Percentiles rank a stretch among this genome's conserved stretches.
Conservation (phyloP, 2,888 invertebrate genomes). For the Meloe dianella region DNA sequence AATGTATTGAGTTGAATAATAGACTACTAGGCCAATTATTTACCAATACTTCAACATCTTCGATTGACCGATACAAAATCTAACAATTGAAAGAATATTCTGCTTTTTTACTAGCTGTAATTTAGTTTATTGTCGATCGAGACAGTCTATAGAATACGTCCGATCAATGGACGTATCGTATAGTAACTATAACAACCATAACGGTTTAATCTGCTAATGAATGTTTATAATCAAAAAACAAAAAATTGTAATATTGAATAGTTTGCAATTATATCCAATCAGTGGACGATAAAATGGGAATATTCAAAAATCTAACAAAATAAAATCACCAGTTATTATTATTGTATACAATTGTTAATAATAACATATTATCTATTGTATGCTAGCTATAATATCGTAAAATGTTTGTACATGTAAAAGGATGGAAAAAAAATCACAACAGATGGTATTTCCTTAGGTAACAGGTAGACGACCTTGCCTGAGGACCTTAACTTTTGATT, state of each 20-base stretch:
- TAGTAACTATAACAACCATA: not conserved
- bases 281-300: not conserved
- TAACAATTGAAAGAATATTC: no score
- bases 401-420: not conserved
- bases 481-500: slow-evolving; percentile 36
- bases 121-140: no score
- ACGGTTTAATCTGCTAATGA: not conserved
- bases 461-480: slow-evolving; percentile 39
- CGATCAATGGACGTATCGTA: not conserved
- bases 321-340: no score
- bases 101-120: no score
- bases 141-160: no score
- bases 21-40: no score
- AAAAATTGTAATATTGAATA: not conserved
- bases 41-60: no score
- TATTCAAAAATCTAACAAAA: not conserved
- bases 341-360: not conserved
- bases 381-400: not conserved
- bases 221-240: not conserved
- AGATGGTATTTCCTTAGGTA: slow-evolving; percentile 36
- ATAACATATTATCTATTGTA: not conserved
- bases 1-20: no score
- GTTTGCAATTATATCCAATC: not conserved
- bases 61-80: no score
- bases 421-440: slow-evolving; percentile 27